Conservation (phyloP, 2,113 vertebrate genomes). For the Pachyramphus minor region DNA sequence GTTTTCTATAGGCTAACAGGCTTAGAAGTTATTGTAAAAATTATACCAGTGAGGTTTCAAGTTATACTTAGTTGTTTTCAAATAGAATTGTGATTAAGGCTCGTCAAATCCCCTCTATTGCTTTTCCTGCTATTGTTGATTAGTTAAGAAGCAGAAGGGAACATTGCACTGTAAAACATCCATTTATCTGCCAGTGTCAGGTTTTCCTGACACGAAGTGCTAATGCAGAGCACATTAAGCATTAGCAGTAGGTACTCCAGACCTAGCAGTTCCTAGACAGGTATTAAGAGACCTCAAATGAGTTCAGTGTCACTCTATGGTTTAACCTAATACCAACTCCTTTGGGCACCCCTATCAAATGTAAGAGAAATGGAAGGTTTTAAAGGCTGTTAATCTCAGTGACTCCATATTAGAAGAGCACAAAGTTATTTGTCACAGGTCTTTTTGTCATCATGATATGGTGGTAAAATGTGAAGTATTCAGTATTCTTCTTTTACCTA, state of each 20-base stretch:
- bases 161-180: background rate
- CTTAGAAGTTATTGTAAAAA: conserved; percentile 12
- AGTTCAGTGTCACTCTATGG: conserved; percentile 21
- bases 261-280: conserved; percentile 27
- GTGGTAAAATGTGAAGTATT: background rate
- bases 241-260: conserved; percentile 49
- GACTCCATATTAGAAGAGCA: background rate
- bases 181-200: conserved; percentile 50
- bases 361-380: conserved; percentile 26
- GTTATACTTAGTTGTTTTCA: background rate
- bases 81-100: conserved; percentile 23
- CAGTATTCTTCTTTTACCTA: background rate
- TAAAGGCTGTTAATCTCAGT: conserved; percentile 29
- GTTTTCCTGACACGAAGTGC: conserved; percentile 44
- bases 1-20: background rate
- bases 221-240: conserved; percentile 55
- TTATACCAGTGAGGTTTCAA: background rate
- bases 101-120: conserved; percentile 11
- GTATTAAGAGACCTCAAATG: conserved; percentile 40
- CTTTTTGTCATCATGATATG: background rate
- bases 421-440: conserved; percentile 5
- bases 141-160: conserved; percentile 46
- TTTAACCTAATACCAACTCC: conserved; percentile 35
- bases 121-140: conserved; percentile 15
- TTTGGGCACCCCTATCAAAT: background rate